These are phyloP conservation scores for Acanthornis magna DNA, from an alignment of 2,797 vertebrate genomes.

Conservation along the genomic window DNA sequence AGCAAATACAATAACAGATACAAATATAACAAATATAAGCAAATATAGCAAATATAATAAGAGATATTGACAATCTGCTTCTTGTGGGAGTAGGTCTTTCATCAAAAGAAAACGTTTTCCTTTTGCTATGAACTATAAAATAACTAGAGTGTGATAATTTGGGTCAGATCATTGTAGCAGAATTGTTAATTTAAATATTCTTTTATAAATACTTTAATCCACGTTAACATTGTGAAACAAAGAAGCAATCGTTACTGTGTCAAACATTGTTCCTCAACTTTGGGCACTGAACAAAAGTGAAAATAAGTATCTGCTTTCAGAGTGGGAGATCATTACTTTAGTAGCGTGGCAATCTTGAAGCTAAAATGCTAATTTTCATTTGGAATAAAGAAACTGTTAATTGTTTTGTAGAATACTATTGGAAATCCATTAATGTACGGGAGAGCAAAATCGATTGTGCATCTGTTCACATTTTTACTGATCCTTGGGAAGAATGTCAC, in stretches of 20 bases:
- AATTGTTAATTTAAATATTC: neutral
- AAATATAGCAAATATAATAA: neutral
- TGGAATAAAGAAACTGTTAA: neutral
- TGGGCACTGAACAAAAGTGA: neutral
- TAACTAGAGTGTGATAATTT: neutral
- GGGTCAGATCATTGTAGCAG: neutral
- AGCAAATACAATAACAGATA: neutral
- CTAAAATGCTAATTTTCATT: slow-evolving; percentile 1
- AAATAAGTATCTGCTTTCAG: neutral
- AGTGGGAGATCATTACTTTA: neutral
- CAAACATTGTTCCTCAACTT: neutral
- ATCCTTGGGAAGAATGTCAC: neutral
- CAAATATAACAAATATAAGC: neutral
- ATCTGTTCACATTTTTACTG: neutral
- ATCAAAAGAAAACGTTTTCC: neutral
- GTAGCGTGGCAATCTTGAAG: neutral
- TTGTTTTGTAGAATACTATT: neutral
- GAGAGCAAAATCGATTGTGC: neutral
- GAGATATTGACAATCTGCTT: neutral
- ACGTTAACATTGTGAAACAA: neutral
- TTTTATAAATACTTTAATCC: neutral
- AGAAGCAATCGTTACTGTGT: neutral
- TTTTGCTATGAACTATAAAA: neutral
- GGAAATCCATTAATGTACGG: neutral
- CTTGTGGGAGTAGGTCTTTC: neutral